Evolutionary conservation across 2,113 vertebrate species (phyloP).

Genomic region (Eonycteris spelaea): DNA sequence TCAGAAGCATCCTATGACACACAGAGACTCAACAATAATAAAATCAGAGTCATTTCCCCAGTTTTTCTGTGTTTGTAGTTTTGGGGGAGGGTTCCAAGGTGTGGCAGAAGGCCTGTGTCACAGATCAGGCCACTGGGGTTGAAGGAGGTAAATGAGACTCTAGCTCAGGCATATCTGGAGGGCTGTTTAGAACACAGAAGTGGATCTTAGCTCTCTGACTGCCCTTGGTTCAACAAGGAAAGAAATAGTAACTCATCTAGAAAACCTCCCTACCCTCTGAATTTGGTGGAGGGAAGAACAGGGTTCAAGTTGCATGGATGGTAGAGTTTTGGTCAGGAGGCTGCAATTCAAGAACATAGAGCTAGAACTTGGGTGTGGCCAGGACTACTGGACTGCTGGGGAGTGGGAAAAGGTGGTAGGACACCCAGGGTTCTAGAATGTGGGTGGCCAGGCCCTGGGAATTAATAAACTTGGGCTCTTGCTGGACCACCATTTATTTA

Average conservation of each 20-base stretch:
- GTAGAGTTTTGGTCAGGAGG: background rate
- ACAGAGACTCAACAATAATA: background rate
- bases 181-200: background rate
- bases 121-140: background rate
- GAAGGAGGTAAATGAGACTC: background rate
- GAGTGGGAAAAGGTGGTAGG: background rate
- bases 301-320: background rate
- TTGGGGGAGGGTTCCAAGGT: background rate
- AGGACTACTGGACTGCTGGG: background rate
- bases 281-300: background rate
- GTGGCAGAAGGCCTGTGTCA: background rate
- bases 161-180: accelerated
- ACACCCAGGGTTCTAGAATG: background rate
- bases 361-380: background rate
- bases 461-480: background rate
- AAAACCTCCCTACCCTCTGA: background rate
- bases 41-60: background rate
- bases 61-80: background rate
- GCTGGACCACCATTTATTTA: background rate
- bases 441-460: background rate
- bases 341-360: background rate
- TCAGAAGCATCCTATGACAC: background rate
- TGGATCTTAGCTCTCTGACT: background rate
- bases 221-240: background rate
- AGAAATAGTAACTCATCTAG: background rate